phyloP scores from a whole-genome alignment of 2,113 vertebrate species.

The Hippolais icterina region DNA sequence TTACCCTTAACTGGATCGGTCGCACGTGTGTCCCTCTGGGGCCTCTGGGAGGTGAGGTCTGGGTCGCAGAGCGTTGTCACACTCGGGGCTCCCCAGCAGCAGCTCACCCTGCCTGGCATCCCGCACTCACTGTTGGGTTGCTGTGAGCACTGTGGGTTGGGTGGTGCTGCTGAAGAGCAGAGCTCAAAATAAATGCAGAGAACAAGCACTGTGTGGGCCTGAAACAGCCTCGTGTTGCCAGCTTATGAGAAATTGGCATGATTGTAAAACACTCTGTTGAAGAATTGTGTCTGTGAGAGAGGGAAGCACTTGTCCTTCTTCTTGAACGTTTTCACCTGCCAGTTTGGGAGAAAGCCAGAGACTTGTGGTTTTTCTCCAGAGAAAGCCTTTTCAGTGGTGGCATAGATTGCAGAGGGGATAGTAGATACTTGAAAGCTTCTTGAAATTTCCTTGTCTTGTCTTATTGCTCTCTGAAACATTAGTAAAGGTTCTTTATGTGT shows the following conservation, averaged over 20 bases:
- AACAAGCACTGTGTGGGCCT: background rate
- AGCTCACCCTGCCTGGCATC: fast-evolving
- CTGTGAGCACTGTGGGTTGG: background rate
- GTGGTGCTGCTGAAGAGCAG: background rate
- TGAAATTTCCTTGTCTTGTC: background rate
- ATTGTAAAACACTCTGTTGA: background rate
- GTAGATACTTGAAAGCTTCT: background rate
- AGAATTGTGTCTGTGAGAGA: background rate
- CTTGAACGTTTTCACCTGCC: background rate
- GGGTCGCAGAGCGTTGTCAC: fast-evolving
- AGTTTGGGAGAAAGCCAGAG: background rate
- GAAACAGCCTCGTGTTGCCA: background rate
- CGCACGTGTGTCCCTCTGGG: fast-evolving
- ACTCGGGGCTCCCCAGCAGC: background rate
- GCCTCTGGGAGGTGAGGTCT: background rate
- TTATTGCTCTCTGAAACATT: background rate
- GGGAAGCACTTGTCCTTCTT: background rate
- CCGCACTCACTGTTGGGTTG: fast-evolving
- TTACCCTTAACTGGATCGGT: fast-evolving
- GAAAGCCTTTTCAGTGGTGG: background rate
- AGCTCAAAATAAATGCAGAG: background rate
- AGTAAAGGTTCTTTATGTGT: background rate
- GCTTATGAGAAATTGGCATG: background rate
- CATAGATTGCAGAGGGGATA: background rate
- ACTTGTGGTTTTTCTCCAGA: background rate